Evolutionary conservation across 53 echinoderm and acorn worm genomes (phyloP).

Genomic region (Pentamera pediparva): DNA sequence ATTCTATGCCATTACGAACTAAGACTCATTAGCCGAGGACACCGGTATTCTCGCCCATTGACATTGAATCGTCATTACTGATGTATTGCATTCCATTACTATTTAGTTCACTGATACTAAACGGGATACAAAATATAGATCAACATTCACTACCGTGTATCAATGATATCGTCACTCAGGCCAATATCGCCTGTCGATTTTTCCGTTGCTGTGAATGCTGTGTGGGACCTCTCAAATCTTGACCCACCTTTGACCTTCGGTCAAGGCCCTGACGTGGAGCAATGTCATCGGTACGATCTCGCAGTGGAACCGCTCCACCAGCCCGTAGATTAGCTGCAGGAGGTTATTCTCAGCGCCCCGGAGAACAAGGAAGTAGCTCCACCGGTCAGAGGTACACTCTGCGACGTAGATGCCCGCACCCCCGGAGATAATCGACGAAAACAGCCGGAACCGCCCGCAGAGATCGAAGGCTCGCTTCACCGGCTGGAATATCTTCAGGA

Average conservation of each 20-base stretch:
- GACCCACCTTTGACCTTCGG: constrained; percentile 25
- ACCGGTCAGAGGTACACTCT: constrained; percentile 10
- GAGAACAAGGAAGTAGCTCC: constrained; percentile 8
- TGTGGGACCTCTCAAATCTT: not conserved
- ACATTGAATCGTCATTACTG: too few relatives aligned
- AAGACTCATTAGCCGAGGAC: too few relatives aligned
- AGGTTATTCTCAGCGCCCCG: not conserved
- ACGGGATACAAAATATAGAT: too few relatives aligned
- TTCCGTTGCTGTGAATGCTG: too few relatives aligned
- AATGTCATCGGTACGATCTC: constrained; percentile 9
- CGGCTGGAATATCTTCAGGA: constrained; percentile 18
- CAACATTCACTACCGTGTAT: too few relatives aligned
- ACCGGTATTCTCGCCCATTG: too few relatives aligned
- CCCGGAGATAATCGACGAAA: not conserved
- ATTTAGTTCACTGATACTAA: too few relatives aligned
- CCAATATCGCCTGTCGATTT: too few relatives aligned
- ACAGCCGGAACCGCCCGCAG: constrained; percentile 12
- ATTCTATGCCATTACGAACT: too few relatives aligned
- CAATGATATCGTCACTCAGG: too few relatives aligned
- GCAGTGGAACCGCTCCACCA: constrained; percentile 8
- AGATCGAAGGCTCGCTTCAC: constrained; percentile 1
- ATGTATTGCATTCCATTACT: too few relatives aligned
- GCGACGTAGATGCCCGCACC: not conserved
- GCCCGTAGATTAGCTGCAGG: not conserved
- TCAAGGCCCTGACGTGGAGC: not conserved